Base-by-base conservation (phyloP, 1,140 invertebrate genomes). In the Atopsyche davidsoni region DNA sequence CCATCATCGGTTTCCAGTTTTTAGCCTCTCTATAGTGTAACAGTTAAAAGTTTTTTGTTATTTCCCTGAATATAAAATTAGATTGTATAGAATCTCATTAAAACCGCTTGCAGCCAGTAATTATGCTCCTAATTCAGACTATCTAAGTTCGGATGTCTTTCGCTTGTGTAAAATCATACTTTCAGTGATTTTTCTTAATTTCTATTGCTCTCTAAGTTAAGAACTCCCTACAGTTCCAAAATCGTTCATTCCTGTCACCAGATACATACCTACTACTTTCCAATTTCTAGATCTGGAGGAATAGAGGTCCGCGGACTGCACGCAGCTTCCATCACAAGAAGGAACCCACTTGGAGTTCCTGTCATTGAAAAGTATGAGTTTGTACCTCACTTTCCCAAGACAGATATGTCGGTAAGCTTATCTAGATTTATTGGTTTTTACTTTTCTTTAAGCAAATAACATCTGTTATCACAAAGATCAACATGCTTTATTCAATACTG, bases 271-370 rank as follows among this genome's bases (percentile, higher is more conserved):
- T 46, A 18, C 13, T 22, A n/a, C 4, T 38, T 49, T 7, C 3
- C 19, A 2, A 32, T 25, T 52, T 79, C 76, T 53, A 74, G 81
- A 47, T 79, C 83, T 44, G 90, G 89, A 24, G 89, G 89, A 41
- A 83, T 96, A 11, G 87, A 92, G 70, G 79, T 95, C 19, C 76
- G 80, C 48, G 91, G 89, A 34, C 66, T 96, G 0, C 83, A 86
- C 59, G 87, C 87, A 0, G 88, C 80, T 56, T 78, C 83, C 2
- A 92, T 95, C 36, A 76, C 87, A 4, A 78, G 81, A 49, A 79
- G 75, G 18, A 75, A 79, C 52, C 73, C 75, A 7, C 67, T 77
- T 3, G 79, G 77, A 6, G 75, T 83, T 16, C 83, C 85, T 10
- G 79, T 87, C 3, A 59, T 87, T 6, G 86, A 88, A 62, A 79